Evolutionary conservation across 1,140 invertebrate species (phyloP).

Genomic region (Lasaia peninsularis): DNA sequence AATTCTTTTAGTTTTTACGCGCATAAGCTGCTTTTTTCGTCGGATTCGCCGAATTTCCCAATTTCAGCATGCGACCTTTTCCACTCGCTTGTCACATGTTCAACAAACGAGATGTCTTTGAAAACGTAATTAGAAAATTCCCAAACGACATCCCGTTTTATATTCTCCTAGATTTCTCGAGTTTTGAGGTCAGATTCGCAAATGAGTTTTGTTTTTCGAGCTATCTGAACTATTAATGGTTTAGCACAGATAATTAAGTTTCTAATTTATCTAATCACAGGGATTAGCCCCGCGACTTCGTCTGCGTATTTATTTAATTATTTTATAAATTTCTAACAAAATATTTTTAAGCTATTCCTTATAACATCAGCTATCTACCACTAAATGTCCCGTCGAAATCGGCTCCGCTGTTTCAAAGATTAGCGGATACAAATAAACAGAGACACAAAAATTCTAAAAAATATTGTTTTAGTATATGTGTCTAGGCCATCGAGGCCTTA

Average conservation of each 20-base stretch:
- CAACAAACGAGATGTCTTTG: slow-evolving; percentile 72
- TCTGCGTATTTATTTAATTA: too few species aligned
- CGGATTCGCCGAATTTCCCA: slow-evolving; percentile 50
- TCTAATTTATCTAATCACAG: too few species aligned
- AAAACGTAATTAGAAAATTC: slow-evolving; percentile 77
- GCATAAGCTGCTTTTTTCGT: slow-evolving; percentile 10
- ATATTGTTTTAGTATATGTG: too few species aligned
- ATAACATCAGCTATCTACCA: too few species aligned
- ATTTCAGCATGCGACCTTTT: slow-evolving; percentile 72
- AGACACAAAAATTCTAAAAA: too few species aligned
- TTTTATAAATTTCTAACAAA: too few species aligned
- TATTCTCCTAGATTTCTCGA: slow-evolving; percentile 47
- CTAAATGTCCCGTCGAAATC: too few species aligned
- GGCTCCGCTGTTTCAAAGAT: too few species aligned
- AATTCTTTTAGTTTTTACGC: slow-evolving; percentile 7
- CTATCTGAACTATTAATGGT: slow-evolving; percentile 23
- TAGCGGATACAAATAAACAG: too few species aligned
- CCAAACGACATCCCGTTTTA: slow-evolving; percentile 60
- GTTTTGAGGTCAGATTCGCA: slow-evolving; percentile 43
- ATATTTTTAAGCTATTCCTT: too few species aligned
- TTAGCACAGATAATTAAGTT: neutral
- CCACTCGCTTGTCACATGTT: slow-evolving; percentile 66
- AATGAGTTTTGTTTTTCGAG: slow-evolving; percentile 66
- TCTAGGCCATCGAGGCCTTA: too few species aligned
- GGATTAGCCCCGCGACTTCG: too few species aligned